These are phyloP conservation scores for Chelonus formosanus DNA, from an alignment of 2,888 invertebrate species.

Conservation along the genomic window DNA sequence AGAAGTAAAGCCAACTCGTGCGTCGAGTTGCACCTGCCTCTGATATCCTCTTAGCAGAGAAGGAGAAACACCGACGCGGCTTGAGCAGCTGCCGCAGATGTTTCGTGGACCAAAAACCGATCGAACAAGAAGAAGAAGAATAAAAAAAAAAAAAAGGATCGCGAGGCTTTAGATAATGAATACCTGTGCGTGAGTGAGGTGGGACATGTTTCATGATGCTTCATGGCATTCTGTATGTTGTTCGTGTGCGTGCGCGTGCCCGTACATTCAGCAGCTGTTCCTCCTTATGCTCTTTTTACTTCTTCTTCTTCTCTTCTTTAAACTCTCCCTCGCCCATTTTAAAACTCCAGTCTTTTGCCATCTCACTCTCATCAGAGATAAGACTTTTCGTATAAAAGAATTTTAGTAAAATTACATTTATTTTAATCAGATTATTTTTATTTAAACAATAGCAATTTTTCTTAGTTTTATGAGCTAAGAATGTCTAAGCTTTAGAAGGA, in stretches of 20 bases:
- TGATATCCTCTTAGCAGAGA: slow-evolving; percentile 16
- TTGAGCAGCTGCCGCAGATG: slow-evolving; percentile 64
- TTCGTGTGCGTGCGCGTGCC: slow-evolving; percentile 22
- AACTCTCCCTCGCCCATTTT: slow-evolving; percentile 1
- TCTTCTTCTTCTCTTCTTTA: slow-evolving; percentile 9
- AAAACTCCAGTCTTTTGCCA: background rate
- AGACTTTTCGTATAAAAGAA: too few relatives aligned
- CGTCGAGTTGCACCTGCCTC: slow-evolving; percentile 26
- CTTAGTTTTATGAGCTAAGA: too few relatives aligned
- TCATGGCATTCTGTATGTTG: slow-evolving; percentile 19
- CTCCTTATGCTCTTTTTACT: slow-evolving; percentile 14
- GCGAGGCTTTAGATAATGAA: slow-evolving; percentile 53
- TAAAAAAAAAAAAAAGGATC: slow-evolving; percentile 49
- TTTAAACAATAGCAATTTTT: too few relatives aligned
- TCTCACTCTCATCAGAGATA: background rate
- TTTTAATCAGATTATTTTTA: too few relatives aligned
- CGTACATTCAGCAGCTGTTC: slow-evolving; percentile 29
- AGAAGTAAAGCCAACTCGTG: slow-evolving; percentile 28
- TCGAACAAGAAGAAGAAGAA: slow-evolving; percentile 13
- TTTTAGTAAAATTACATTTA: too few relatives aligned
- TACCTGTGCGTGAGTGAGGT: slow-evolving; percentile 47
- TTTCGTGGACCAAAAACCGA: slow-evolving; percentile 52
- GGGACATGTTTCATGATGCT: slow-evolving; percentile 52
- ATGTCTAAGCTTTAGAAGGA: too few relatives aligned
- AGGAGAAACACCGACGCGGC: slow-evolving; percentile 40